Percentiles rank a stretch among this genome's conserved stretches.
phyloP scores from a whole-genome alignment of 2,888 invertebrate genomes.

The Perithous albicinctus region DNA sequence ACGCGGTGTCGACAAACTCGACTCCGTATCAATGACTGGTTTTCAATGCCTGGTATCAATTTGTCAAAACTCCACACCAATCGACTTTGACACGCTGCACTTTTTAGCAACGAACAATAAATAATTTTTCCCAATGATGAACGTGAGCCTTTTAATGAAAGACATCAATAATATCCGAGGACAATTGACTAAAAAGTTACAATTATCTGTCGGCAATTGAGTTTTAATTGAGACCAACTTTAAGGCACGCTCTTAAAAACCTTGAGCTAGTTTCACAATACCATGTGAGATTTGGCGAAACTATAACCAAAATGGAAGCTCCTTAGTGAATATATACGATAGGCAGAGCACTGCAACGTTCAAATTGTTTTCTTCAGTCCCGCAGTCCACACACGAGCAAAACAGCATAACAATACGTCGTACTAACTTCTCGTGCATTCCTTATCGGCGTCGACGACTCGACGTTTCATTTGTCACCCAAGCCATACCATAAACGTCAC shows the following conservation, averaged over 20 bases:
- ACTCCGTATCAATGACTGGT: too few species aligned
- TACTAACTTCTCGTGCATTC: constrained; percentile 79
- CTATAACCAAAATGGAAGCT: background rate
- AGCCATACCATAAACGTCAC: constrained; percentile 81
- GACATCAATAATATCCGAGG: too few species aligned
- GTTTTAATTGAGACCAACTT: background rate
- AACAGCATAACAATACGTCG: constrained; percentile 58
- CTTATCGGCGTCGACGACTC: constrained; percentile 76
- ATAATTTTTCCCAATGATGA: too few species aligned
- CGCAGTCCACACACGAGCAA: constrained; percentile 15
- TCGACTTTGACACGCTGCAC: too few species aligned
- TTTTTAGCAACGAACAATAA: too few species aligned
- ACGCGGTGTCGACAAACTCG: too few species aligned
- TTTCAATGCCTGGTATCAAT: too few species aligned
- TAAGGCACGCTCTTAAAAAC: background rate
- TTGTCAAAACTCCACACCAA: too few species aligned
- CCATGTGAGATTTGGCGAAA: background rate
- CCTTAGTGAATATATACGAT: background rate
- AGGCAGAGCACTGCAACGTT: background rate
- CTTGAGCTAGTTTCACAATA: background rate
- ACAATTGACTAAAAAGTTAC: too few species aligned
- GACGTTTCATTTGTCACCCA: constrained; percentile 82
- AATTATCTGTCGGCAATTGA: too few species aligned
- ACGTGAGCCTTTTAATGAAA: too few species aligned
- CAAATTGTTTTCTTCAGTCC: constrained; percentile 32